phyloP scores from a whole-genome alignment of 2,113 vertebrate species.

The Copsychus sechellarum region DNA sequence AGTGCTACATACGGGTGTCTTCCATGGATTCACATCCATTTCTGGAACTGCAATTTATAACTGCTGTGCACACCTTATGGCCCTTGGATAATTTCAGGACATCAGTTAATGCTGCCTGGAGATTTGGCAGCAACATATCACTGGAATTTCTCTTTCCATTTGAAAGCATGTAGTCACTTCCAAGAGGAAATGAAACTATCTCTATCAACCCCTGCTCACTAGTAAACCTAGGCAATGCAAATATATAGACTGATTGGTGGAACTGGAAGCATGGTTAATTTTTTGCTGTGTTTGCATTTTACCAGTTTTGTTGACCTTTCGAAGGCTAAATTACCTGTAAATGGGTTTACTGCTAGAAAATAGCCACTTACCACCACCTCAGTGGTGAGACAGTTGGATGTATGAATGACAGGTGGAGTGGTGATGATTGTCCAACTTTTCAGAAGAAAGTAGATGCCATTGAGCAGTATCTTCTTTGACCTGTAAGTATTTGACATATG shows the following conservation, averaged over 20 bases:
- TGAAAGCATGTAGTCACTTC: not conserved
- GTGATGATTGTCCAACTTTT: not conserved
- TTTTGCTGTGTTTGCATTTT: not conserved
- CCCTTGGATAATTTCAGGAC: not conserved
- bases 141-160: not conserved
- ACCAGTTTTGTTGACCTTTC: not conserved
- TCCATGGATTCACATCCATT: not conserved
- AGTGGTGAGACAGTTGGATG: not conserved
- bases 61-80: not conserved
- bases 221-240: not conserved
- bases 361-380: not conserved
- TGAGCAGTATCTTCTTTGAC: not conserved
- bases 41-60: not conserved
- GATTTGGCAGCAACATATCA: not conserved
- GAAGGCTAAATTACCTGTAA: not conserved
- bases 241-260: not conserved
- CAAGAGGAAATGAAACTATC: not conserved
- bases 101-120: not conserved
- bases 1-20: not conserved
- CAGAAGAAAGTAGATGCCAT: not conserved
- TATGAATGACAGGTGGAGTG: not conserved
- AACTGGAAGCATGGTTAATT: not conserved
- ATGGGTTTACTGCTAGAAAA: not conserved
- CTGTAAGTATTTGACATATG: not conserved
- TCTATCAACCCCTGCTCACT: not conserved